These are phyloP conservation scores for Epicampocera succincta DNA, from an alignment of 2,888 invertebrate species.

Conservation along the genomic window DNA sequence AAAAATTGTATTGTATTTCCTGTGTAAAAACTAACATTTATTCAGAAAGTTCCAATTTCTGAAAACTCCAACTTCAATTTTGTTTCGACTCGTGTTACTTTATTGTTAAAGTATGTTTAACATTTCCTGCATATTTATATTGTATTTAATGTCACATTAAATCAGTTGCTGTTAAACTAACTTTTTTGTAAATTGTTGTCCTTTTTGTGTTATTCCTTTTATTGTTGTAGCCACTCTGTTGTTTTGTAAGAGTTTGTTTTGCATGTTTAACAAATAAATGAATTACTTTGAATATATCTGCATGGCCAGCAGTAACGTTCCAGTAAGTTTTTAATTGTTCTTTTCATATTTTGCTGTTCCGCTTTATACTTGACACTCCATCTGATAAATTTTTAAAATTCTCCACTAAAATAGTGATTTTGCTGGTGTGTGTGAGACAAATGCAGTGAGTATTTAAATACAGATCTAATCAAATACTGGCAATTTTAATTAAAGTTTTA, in stretches of 20 bases:
- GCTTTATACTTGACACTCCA: constrained; percentile 43
- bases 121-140: too few species aligned
- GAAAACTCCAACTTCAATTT: neutral
- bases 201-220: too few species aligned
- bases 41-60: neutral
- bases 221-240: too few species aligned
- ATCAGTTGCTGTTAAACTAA: too few species aligned
- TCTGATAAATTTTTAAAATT: constrained; percentile 38
- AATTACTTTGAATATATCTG: constrained; percentile 24
- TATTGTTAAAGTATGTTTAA: too few species aligned
- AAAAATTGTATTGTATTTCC: neutral
- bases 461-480: too few species aligned
- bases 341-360: constrained; percentile 55
- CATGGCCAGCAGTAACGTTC: constrained; percentile 25
- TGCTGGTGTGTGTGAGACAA: neutral
- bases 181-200: too few species aligned
- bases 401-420: constrained; percentile 9
- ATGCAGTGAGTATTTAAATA: neutral
- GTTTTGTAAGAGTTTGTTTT: neutral
- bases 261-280: neutral
- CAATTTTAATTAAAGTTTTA: too few species aligned
- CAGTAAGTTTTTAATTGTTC: constrained; percentile 21
- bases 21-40: neutral
- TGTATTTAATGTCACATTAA: too few species aligned
- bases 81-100: too few species aligned